These are phyloP conservation scores for Dysmachus trigonus DNA, from an alignment of 2,888 invertebrate species.

Conservation along the genomic window DNA sequence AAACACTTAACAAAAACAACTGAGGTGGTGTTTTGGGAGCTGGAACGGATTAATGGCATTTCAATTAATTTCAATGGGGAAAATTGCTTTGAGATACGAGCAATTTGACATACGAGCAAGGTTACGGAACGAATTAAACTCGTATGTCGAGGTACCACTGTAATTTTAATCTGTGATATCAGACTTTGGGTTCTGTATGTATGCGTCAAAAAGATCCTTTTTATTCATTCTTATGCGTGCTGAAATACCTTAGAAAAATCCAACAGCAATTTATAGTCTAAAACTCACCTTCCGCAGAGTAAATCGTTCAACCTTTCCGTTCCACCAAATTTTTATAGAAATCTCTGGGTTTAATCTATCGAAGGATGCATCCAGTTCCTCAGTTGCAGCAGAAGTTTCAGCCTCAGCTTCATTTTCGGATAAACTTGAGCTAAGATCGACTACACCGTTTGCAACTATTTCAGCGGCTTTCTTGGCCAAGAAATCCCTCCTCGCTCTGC, in stretches of 20 bases:
- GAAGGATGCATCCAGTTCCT: conserved; percentile 50
- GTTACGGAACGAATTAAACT: no score
- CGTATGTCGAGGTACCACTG: no score
- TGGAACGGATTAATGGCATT: no score
- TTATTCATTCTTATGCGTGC: not conserved
- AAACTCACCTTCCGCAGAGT: conserved; percentile 52
- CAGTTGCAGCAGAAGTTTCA: not conserved
- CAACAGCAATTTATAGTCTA: not conserved
- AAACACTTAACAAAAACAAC: no score
- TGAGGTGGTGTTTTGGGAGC: no score
- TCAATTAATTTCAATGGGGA: no score
- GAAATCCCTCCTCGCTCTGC: not conserved
- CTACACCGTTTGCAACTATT: conserved; percentile 48
- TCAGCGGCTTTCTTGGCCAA: not conserved
- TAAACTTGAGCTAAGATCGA: conserved; percentile 57
- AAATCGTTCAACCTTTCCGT: conserved; percentile 55
- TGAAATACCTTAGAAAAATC: not conserved
- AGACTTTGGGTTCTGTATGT: not conserved
- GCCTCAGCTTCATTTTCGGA: not conserved
- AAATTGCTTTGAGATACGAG: no score
- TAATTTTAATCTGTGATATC: no score
- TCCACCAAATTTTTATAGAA: conserved; percentile 56
- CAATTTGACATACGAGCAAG: no score
- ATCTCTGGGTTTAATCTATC: conserved; percentile 57
- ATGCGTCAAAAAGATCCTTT: not conserved